Conservation (phyloP, 2,113 vertebrate species). For the Gila orcuttii region DNA sequence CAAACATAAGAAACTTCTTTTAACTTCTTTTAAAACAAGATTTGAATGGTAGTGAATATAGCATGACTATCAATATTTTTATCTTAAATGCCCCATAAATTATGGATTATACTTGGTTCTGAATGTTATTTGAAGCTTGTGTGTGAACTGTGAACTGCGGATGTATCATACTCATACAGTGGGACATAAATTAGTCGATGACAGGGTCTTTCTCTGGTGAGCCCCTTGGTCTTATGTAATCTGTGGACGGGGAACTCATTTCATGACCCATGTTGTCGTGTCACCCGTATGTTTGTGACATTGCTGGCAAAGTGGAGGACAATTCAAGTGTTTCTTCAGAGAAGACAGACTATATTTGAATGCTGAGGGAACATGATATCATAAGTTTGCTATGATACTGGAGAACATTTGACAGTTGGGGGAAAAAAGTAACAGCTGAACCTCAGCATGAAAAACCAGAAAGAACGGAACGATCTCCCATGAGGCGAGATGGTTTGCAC, state of each 20-base stretch:
- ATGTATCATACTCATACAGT: slow-evolving; percentile 27
- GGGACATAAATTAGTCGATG: slow-evolving; percentile 58
- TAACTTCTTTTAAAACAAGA: neutral
- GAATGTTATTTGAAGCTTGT: slow-evolving; percentile 16
- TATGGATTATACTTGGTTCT: neutral
- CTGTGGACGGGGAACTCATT: slow-evolving; percentile 28
- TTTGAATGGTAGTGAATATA: neutral
- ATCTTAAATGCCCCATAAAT: neutral
- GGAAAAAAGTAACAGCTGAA: slow-evolving; percentile 40
- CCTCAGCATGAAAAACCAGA: slow-evolving; percentile 35
- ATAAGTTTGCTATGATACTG: slow-evolving; percentile 3
- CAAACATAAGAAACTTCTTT: neutral
- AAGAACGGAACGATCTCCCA: slow-evolving; percentile 2
- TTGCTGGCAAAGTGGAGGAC: neutral
- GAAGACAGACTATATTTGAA: neutral
- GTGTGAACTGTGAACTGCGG: slow-evolving; percentile 32
- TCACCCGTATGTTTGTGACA: slow-evolving; percentile 40
- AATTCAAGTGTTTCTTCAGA: neutral
- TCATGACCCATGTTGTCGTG: slow-evolving; percentile 32
- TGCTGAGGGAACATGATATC: neutral
- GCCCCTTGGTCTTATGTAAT: slow-evolving; percentile 46
- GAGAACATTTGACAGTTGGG: neutral
- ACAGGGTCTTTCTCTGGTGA: slow-evolving; percentile 30
- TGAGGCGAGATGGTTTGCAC: slow-evolving; percentile 3
- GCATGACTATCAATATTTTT: neutral